Percentiles rank a stretch among this genome's conserved stretches.
Evolutionary conservation across 53 echinoderm and acorn worm species (phyloP).

Genomic region (Pentamera pediparva): DNA sequence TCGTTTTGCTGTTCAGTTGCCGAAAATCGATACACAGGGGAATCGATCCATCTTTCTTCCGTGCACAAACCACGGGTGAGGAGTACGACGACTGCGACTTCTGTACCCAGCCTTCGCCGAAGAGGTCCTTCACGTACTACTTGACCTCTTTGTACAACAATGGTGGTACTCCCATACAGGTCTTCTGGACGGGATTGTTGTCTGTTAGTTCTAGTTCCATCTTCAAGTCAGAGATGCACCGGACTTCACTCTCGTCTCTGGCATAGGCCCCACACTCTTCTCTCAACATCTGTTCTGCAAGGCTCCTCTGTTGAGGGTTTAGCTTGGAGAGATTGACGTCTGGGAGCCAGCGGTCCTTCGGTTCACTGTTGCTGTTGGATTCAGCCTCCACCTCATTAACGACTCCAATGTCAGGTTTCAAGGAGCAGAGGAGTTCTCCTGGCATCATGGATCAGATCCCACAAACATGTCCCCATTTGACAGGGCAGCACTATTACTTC

Average conservation of each 20-base stretch:
- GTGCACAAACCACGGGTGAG: no score
- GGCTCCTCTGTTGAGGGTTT: not conserved
- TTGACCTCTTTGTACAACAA: not conserved
- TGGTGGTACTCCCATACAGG: not conserved
- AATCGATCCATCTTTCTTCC: no score
- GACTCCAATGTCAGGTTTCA: not conserved
- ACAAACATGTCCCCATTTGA: no score
- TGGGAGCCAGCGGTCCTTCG: not conserved
- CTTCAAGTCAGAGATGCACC: not conserved
- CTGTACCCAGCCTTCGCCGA: not conserved
- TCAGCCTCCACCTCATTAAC: not conserved
- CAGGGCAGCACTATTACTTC: not conserved
- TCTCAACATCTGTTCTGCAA: no score
- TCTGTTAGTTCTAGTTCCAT: not conserved
- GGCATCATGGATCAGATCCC: no score
- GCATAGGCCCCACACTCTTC: no score
- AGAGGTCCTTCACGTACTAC: not conserved
- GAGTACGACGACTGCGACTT: slow-evolving; percentile 53
- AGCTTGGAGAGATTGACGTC: not conserved
- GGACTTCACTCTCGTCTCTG: not conserved
- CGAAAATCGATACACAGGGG: no score
- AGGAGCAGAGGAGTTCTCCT: not conserved
- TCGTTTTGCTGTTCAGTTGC: no score
- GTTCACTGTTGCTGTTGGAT: not conserved
- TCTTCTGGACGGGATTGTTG: not conserved